A percentile compares a stretch with the other conserved stretches of the same genome.
phyloP scores from a whole-genome alignment of 2,888 invertebrate species.

The Dasysyrphus tricinctus region DNA sequence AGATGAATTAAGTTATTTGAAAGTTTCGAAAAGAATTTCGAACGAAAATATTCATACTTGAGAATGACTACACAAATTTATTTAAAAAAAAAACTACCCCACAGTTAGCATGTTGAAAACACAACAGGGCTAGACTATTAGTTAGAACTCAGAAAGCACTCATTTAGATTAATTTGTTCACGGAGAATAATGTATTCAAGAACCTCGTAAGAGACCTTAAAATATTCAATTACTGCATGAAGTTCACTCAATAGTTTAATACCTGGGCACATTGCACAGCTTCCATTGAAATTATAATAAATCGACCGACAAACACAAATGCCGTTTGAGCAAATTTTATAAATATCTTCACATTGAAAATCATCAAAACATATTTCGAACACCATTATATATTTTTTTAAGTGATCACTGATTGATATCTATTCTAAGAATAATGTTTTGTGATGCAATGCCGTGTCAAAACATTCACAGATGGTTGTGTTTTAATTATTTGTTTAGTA shows the following conservation, averaged over 20 bases:
- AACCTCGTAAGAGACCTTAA: too few species aligned
- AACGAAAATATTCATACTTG: too few species aligned
- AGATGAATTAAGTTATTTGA: too few species aligned
- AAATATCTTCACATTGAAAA: neutral
- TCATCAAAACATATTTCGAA: neutral
- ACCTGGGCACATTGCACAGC: constrained; percentile 51
- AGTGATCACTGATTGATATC: neutral
- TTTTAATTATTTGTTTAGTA: neutral
- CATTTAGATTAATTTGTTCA: too few species aligned
- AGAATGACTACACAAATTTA: too few species aligned
- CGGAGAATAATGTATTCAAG: too few species aligned
- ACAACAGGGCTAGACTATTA: too few species aligned
- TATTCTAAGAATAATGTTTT: neutral
- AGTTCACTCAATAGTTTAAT: neutral
- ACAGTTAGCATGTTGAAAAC: too few species aligned
- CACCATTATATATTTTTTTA: neutral
- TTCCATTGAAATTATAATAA: neutral
- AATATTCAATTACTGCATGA: too few species aligned
- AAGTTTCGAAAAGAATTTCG: too few species aligned
- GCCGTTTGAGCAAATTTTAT: neutral
- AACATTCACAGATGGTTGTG: neutral
- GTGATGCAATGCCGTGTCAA: neutral
- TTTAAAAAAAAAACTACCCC: too few species aligned
- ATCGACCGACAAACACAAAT: neutral
- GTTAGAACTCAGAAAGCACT: too few species aligned